Conservation (phyloP, 1,140 invertebrate species). For the Pseudoatta argentina region DNA sequence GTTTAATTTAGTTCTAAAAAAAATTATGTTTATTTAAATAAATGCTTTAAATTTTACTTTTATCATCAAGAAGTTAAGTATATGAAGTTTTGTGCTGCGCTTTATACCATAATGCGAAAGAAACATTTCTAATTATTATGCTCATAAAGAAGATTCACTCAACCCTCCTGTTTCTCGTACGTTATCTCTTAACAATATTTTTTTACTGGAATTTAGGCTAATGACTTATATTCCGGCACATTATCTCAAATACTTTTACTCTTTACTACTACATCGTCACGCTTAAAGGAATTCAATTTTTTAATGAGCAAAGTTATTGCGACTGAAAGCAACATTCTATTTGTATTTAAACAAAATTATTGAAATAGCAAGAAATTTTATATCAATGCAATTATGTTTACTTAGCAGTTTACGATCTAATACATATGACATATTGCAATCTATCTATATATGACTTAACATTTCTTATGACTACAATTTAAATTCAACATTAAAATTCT, state of each 20-base stretch:
- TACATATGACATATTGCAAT: background rate
- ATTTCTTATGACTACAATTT: background rate
- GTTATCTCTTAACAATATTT: slow-evolving; percentile 27
- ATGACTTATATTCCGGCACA: slow-evolving; percentile 33
- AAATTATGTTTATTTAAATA: background rate
- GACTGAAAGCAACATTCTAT: slow-evolving; percentile 48
- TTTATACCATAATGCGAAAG: slow-evolving; percentile 11
- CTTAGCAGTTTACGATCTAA: background rate
- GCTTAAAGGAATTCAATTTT: slow-evolving; percentile 51
- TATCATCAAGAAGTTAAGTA: background rate
- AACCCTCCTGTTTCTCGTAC: background rate
- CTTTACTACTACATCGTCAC: slow-evolving; percentile 23
- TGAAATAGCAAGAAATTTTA: slow-evolving; percentile 21
- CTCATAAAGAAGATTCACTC: slow-evolving; percentile 20
- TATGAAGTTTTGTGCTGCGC: background rate
- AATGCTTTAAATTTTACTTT: background rate
- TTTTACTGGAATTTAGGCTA: slow-evolving; percentile 22
- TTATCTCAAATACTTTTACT: slow-evolving; percentile 40
- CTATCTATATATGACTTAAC: background rate
- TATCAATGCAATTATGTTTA: background rate
- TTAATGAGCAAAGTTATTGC: slow-evolving; percentile 40
- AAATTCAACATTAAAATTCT: background rate
- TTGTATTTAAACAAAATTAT: slow-evolving; percentile 17
- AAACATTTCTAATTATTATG: slow-evolving; percentile 47
- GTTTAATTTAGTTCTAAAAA: background rate